These are phyloP conservation scores for Siniperca scherzeri DNA, from an alignment of 2,797 vertebrate species.

Conservation along the genomic window DNA sequence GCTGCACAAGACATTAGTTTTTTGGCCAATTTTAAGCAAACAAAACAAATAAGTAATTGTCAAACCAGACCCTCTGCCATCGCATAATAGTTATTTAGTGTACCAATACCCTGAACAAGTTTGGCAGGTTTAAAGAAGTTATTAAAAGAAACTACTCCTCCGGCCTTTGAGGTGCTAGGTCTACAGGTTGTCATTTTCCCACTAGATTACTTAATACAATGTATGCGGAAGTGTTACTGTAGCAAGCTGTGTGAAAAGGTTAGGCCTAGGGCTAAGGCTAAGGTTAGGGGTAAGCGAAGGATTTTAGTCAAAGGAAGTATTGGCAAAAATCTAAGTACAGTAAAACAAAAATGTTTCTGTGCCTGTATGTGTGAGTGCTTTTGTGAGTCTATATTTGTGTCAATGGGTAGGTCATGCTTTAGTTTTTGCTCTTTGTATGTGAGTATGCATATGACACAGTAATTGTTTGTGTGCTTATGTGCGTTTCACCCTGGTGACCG, in stretches of 20 bases:
- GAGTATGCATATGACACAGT: neutral
- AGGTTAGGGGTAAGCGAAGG: neutral
- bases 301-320: neutral
- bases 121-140: slow-evolving; percentile 13
- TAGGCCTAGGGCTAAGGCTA: neutral
- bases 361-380: neutral
- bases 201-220: neutral
- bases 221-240: neutral
- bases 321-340: neutral
- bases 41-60: neutral
- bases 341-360: neutral
- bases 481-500: slow-evolving; percentile 61
- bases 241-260: neutral
- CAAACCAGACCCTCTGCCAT: neutral
- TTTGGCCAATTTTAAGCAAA: neutral
- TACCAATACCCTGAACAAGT: neutral
- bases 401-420: neutral
- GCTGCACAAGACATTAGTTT: neutral
- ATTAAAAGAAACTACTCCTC: neutral
- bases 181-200: neutral
- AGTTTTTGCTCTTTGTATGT: slow-evolving; percentile 13
- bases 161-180: neutral
- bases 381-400: slow-evolving; percentile 22
- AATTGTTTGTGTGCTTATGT: slow-evolving; percentile 18
- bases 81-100: neutral